Conservation (phyloP, 2,888 invertebrate species). For the Malthinus flaveolus region DNA sequence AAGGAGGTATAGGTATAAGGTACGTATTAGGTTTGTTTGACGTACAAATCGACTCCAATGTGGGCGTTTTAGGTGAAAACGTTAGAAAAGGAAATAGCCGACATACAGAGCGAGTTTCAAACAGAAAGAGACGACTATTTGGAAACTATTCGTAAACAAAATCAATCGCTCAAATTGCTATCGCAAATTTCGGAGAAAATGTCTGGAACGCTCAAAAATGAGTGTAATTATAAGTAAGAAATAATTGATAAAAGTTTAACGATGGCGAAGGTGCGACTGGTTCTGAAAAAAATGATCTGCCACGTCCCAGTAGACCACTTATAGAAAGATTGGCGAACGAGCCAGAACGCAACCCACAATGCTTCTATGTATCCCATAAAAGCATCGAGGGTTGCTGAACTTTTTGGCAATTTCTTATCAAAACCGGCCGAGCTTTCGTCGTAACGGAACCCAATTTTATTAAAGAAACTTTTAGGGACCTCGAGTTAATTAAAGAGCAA, state of each 20-base stretch:
- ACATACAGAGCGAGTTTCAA: constrained; percentile 81
- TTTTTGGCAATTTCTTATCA: no score
- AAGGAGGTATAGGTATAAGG: constrained; percentile 67
- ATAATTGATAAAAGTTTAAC: no score
- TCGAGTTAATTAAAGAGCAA: constrained; percentile 69
- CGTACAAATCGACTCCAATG: neutral
- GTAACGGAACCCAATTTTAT: neutral
- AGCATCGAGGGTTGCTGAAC: no score
- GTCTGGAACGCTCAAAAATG: constrained; percentile 69
- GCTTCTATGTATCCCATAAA: no score
- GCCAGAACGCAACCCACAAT: no score
- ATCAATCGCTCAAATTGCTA: constrained; percentile 68
- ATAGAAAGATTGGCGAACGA: no score
- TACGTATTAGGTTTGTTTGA: constrained; percentile 37
- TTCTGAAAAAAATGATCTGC: no score
- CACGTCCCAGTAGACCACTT: no score
- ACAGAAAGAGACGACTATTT: constrained; percentile 80
- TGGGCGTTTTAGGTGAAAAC: constrained; percentile 58
- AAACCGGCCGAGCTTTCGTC: no score
- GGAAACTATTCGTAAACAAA: constrained; percentile 76
- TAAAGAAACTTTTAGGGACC: constrained; percentile 57
- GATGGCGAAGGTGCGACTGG: no score
- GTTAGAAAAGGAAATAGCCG: constrained; percentile 72
- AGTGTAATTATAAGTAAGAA: constrained; percentile 70
- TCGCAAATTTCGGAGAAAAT: constrained; percentile 68